These are phyloP conservation scores for Drosophila suboccidentalis DNA, from an alignment of 2,888 invertebrate species.

Conservation along the genomic window DNA sequence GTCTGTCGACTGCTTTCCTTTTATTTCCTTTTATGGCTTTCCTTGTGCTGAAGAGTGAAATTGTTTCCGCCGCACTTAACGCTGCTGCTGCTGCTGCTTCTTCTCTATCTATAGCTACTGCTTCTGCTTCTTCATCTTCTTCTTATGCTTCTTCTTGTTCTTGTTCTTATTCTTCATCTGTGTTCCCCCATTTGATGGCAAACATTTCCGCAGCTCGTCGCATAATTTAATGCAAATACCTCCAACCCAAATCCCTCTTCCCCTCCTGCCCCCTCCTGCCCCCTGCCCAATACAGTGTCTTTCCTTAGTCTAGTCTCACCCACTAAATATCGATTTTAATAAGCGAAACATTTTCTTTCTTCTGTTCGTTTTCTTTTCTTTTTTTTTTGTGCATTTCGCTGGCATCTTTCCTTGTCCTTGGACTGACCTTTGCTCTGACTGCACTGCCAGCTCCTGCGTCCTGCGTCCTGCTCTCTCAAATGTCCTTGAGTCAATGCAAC, in stretches of 20 bases:
- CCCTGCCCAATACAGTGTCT: not conserved
- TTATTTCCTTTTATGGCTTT: constrained; percentile 76
- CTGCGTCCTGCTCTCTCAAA: not conserved
- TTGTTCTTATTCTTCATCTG: constrained; percentile 22
- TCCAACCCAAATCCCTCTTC: constrained; percentile 1
- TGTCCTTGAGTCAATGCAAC: constrained; percentile 42
- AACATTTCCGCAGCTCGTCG: constrained; percentile 81
- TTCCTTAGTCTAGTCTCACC: constrained; percentile 38
- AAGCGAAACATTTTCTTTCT: constrained; percentile 53
- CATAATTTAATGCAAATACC: constrained; percentile 79
- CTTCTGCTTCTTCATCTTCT: not conserved
- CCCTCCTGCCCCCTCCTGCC: no score
- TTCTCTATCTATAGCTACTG: not conserved
- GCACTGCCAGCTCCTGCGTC: constrained; percentile 21
- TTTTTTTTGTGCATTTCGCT: constrained; percentile 65
- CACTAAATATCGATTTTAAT: constrained; percentile 76
- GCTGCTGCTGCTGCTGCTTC: constrained; percentile 48
- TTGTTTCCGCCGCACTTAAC: constrained; percentile 82
- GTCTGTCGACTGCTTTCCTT: constrained; percentile 51
- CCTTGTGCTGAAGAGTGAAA: constrained; percentile 78
- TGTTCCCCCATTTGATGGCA: constrained; percentile 67
- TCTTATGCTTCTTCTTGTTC: not conserved
- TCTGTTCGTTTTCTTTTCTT: not conserved
- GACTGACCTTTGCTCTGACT: constrained; percentile 63
- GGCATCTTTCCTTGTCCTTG: constrained; percentile 66